phyloP scores from a whole-genome alignment of 2,888 invertebrate genomes.

The Zaprionus obscuricornis region DNA sequence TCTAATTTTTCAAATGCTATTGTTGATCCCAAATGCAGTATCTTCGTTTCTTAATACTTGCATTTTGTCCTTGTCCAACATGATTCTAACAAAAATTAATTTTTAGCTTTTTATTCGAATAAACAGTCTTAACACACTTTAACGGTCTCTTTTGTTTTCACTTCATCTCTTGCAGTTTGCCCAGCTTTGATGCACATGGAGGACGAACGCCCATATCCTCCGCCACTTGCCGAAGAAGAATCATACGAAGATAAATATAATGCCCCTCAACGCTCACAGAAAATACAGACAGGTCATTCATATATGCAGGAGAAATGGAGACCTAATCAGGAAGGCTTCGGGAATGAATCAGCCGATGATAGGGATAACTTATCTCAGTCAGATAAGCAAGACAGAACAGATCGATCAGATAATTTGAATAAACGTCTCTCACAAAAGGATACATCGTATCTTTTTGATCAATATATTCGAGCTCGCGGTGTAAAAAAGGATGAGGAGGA shows the following conservation, averaged over 20 bases:
- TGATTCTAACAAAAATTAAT: neutral
- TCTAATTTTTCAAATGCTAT: slow-evolving; percentile 21
- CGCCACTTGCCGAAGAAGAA: neutral
- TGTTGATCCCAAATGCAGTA: neutral
- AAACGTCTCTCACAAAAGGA: slow-evolving; percentile 42
- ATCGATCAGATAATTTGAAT: neutral
- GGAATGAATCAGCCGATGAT: neutral
- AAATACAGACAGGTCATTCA: slow-evolving; percentile 50
- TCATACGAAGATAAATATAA: too few relatives aligned
- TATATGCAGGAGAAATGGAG: slow-evolving; percentile 28
- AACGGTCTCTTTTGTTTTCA: slow-evolving; percentile 36
- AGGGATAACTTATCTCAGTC: slow-evolving; percentile 30
- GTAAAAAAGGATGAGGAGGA: neutral
- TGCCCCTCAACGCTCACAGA: slow-evolving; percentile 23
- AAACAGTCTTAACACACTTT: slow-evolving; percentile 14
- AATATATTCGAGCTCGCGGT: neutral
- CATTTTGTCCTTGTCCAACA: slow-evolving; percentile 18
- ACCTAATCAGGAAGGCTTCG: slow-evolving; percentile 34
- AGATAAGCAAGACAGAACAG: neutral
- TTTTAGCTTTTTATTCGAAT: slow-evolving; percentile 2
- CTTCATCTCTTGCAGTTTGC: slow-evolving; percentile 40
- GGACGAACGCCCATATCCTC: slow-evolving; percentile 46
- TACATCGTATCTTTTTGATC: slow-evolving; percentile 29
- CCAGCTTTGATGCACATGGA: slow-evolving; percentile 65
- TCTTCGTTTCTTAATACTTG: too few relatives aligned